Base-by-base conservation (phyloP, 2,797 vertebrate genomes). In the Capromys pilorides region DNA sequence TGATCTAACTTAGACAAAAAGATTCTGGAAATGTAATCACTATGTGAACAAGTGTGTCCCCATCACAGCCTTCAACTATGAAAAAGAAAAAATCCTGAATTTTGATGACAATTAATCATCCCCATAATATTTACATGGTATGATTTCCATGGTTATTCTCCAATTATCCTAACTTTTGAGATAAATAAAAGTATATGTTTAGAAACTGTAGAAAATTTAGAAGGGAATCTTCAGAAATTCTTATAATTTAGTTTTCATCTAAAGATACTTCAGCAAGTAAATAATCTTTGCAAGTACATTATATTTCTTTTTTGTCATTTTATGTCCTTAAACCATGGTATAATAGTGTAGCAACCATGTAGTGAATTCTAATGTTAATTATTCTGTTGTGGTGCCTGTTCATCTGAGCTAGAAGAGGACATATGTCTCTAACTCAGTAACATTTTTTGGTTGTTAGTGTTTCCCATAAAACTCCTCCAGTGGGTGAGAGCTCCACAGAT, bases 361-460 rank as follows among this genome's bases (percentile, higher is more conserved):
- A 95, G 62, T 94, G 14, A 95, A 81, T 80, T 88, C 1, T 66
- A 87, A 62, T 24, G 39, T 28, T 45, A 93, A 95, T 87, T 88
- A 59, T 96, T 98, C 36, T 89, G 89, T 93, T 94, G 31, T 26
- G 33, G 94, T 10, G 59, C 39, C 31, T 84, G 89, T 87, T 95
- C 75, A 71, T 54, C 33, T 59, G 73, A 96, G 78, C 54, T 22
- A 92, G 84, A 96, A 95, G 90, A 77, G 49, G 81, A 97, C 96
- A 92, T 80, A 66, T 92, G 41, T 88, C 91, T 85, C 77, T 95
- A 51, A 2, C 61, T 97, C 39, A 92, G 86, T 96, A 95, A 90
- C 85, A 97, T 97, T 96, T 98, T 12, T 78, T 88, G 61, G 92
- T 83, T 28, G 24, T 84, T 71, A 97, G 91, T 16, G 10, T 18